phyloP scores from a whole-genome alignment of 2,113 vertebrate genomes.

The Pelobates fuscus region DNA sequence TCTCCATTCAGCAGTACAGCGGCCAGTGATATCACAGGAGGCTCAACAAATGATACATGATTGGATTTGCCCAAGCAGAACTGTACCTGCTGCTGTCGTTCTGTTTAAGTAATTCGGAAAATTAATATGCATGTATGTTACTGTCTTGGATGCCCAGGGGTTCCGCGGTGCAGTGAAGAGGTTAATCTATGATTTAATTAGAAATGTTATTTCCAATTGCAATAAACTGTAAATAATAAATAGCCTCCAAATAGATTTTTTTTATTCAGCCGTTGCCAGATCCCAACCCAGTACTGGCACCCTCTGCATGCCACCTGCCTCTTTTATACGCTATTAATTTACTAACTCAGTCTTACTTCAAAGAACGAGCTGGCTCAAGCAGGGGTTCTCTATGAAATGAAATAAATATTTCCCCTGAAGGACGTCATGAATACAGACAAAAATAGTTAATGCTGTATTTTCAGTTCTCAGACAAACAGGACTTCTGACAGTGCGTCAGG shows the following conservation, averaged over 20 bases:
- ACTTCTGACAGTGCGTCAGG: no score
- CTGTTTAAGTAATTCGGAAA: not conserved
- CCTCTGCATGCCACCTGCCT: conserved; percentile 6
- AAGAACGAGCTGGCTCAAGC: no score
- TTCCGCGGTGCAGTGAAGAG: not conserved
- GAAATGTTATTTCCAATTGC: not conserved
- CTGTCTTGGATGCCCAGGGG: not conserved
- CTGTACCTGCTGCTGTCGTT: not conserved
- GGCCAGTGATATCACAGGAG: no score
- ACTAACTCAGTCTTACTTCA: no score
- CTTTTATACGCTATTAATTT: conserved; percentile 27
- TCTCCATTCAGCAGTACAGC: no score
- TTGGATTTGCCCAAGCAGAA: conserved; percentile 15
- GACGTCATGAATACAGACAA: no score
- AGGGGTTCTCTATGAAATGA: no score
- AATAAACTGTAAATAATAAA: conserved; percentile 14
- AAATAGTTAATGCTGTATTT: no score
- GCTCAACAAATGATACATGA: not conserved
- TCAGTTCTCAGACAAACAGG: no score
- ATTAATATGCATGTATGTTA: not conserved
- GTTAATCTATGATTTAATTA: conserved; percentile 10
- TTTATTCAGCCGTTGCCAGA: no score
- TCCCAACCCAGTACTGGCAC: not conserved
- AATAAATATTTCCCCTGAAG: no score
- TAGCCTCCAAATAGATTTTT: not conserved